Evolutionary conservation across 1,140 invertebrate genomes (phyloP).

Genomic region (Colletes gigas): DNA sequence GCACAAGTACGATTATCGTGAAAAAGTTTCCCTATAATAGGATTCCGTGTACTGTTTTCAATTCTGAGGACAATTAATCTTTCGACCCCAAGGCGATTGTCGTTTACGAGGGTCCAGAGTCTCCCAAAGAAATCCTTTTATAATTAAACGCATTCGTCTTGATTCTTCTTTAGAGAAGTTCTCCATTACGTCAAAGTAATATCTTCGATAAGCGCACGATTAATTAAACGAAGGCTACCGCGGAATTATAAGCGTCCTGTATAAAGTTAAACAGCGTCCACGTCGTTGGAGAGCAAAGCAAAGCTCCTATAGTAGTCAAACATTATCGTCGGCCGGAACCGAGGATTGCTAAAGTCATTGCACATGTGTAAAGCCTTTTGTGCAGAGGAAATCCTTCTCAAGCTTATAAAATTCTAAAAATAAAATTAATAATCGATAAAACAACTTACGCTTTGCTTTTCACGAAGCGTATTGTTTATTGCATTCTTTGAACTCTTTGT

Average conservation of each 20-base stretch:
- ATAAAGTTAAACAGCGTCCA: slow-evolving; percentile 20
- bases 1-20: too few species aligned
- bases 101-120: neutral
- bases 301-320: neutral
- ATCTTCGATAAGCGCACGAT: slow-evolving; percentile 22
- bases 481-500: neutral
- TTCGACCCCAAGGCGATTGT: neutral
- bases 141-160: slow-evolving; percentile 28
- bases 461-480: neutral
- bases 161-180: neutral
- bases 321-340: neutral
- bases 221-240: slow-evolving; percentile 33
- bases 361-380: neutral
- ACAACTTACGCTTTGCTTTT: neutral
- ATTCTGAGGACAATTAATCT: slow-evolving; percentile 1
- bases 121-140: slow-evolving; percentile 6
- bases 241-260: slow-evolving; percentile 14
- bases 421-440: too few species aligned
- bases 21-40: too few species aligned
- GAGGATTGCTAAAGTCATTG: neutral
- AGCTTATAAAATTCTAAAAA: too few species aligned
- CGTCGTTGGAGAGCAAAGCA: slow-evolving; percentile 21
- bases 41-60: neutral
- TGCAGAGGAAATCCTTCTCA: too few species aligned
- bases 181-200: slow-evolving; percentile 8